A percentile compares a stretch with the other conserved stretches of the same genome.
Conservation (phyloP, 2,113 vertebrate species). For the Eira barbara region DNA sequence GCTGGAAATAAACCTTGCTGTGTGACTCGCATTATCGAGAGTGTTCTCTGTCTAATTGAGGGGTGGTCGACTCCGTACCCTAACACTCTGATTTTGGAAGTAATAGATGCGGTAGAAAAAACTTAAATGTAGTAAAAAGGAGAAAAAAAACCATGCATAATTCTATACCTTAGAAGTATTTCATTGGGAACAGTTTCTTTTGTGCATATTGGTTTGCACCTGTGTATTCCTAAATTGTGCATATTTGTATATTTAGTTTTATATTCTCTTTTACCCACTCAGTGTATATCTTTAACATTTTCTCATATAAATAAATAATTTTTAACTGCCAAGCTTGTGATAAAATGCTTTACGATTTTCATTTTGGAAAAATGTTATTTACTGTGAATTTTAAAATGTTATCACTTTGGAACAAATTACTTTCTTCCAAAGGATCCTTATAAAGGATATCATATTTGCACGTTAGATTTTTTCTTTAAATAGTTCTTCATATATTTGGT, state of each 20-base stretch:
- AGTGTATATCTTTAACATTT: background rate
- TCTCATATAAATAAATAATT: background rate
- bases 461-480: background rate
- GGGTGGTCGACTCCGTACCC: too few relatives aligned
- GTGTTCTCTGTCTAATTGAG: too few relatives aligned
- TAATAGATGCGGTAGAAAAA: background rate
- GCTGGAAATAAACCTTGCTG: too few relatives aligned
- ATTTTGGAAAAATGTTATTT: constrained; percentile 36
- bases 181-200: background rate
- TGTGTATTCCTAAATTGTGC: background rate
- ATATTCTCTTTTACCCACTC: background rate
- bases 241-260: background rate
- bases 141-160: background rate
- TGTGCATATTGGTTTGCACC: background rate
- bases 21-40: too few relatives aligned
- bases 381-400: background rate
- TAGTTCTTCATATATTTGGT: background rate
- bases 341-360: constrained; percentile 45
- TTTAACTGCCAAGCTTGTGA: background rate
- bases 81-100: background rate
- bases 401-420: background rate
- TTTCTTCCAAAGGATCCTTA: background rate
- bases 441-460: background rate
- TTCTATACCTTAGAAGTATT: background rate
- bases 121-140: background rate